phyloP scores from a whole-genome alignment of 2,888 invertebrate species.

The Drosophila recens region DNA sequence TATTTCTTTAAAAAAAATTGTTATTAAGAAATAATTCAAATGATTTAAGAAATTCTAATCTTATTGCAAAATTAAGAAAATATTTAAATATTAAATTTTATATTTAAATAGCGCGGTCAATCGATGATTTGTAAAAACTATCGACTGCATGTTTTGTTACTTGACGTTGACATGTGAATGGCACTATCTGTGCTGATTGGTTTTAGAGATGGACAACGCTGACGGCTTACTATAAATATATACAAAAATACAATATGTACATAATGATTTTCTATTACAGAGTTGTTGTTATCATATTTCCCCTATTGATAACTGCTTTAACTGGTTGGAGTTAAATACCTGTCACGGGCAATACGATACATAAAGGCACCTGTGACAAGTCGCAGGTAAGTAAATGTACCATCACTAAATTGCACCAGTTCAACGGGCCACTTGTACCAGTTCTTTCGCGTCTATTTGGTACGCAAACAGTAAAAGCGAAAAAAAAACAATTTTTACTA shows the following conservation, averaged over 20 bases:
- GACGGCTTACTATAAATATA: background rate
- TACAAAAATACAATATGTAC: background rate
- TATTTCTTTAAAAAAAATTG: too few relatives aligned
- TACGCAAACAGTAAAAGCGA: conserved; percentile 75
- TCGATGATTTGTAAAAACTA: conserved; percentile 32
- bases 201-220: background rate
- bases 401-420: conserved; percentile 65
- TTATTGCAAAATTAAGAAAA: too few relatives aligned
- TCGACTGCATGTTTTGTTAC: conserved; percentile 13
- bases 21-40: too few relatives aligned
- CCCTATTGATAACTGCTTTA: background rate
- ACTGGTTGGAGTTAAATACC: background rate
- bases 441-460: conserved; percentile 77
- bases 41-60: too few relatives aligned
- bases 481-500: conserved; percentile 75
- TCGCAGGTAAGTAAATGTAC: conserved; percentile 31
- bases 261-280: too few relatives aligned
- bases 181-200: conserved; percentile 10
- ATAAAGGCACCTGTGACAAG: conserved; percentile 41
- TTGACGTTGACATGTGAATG: conserved; percentile 40
- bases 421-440: conserved; percentile 55
- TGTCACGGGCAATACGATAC: conserved; percentile 5
- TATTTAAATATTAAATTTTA: too few relatives aligned
- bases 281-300: background rate
- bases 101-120: background rate